Conservation (phyloP, 2,797 vertebrate genomes). For the Chiropotes sagulatus region DNA sequence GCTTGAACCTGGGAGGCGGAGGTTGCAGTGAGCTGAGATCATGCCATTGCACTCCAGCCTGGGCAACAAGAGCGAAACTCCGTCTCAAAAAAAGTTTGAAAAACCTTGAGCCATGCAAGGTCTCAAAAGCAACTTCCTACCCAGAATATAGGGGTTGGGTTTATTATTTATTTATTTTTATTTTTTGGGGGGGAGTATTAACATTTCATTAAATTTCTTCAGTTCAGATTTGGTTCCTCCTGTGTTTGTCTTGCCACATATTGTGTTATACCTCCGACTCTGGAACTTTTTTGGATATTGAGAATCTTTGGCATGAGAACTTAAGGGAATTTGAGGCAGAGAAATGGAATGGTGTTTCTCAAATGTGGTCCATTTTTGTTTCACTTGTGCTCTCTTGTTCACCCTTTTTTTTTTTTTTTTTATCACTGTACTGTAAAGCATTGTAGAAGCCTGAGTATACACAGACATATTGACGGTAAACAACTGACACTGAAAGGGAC, state of each 20-base stretch:
- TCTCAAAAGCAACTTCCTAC: neutral
- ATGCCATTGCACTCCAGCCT: neutral
- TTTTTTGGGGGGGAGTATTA: conserved; percentile 1
- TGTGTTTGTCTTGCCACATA: conserved; percentile 7
- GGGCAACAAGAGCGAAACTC: neutral
- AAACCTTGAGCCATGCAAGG: neutral
- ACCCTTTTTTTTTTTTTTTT: neutral
- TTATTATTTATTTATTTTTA: conserved; percentile 38
- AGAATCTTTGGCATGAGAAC: conserved; percentile 39
- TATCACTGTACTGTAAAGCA: neutral
- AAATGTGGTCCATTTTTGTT: conserved; percentile 28
- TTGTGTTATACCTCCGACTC: neutral
- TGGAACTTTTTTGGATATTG: conserved; percentile 43
- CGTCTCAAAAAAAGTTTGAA: neutral
- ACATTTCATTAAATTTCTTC: conserved; percentile 31
- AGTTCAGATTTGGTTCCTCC: conserved; percentile 20
- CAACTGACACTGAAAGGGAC: neutral
- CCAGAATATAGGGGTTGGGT: neutral
- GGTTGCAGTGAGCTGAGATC: neutral
- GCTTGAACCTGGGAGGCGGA: neutral
- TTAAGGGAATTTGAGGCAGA: conserved; percentile 50
- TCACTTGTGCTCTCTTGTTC: conserved; percentile 10
- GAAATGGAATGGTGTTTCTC: conserved; percentile 51
- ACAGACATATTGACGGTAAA: conserved; percentile 23
- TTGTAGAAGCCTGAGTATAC: conserved; percentile 12